Evolutionary conservation across 37 sponge, comb jelly and placozoan genomes (phyloP).

Genomic region (Cladorhizidae sp.): DNA sequence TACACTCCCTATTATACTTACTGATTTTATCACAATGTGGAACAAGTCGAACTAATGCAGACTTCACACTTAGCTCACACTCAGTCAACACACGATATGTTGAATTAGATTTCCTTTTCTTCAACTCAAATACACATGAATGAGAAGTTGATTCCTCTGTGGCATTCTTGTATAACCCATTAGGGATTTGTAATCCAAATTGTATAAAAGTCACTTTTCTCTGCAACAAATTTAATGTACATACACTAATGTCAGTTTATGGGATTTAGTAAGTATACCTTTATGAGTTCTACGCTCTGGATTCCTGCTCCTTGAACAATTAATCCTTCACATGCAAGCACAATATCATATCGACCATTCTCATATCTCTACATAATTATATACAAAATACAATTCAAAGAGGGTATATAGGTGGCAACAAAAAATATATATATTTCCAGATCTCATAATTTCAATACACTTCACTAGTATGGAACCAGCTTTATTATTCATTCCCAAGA

Average conservation of each 20-base stretch:
- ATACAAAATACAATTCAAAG: too few relatives aligned
- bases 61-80: neutral
- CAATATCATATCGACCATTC: neutral
- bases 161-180: neutral
- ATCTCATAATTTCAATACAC: too few relatives aligned
- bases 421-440: too few relatives aligned
- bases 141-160: neutral
- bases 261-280: slow-evolving; percentile 3
- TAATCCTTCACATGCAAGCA: slow-evolving; percentile 30
- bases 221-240: too few relatives aligned
- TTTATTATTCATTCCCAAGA: too few relatives aligned
- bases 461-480: too few relatives aligned
- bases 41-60: neutral
- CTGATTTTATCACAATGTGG: slow-evolving; percentile 6
- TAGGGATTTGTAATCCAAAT: too few relatives aligned
- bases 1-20: too few relatives aligned
- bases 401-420: too few relatives aligned
- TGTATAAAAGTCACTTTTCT: too few relatives aligned
- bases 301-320: slow-evolving; percentile 28
- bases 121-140: slow-evolving; percentile 3
- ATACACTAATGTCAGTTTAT: too few relatives aligned
- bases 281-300: neutral
- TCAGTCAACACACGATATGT: neutral
- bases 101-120: neutral
- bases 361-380: neutral